Evolutionary conservation across 1,140 invertebrate genomes (phyloP).

Genomic region (Rhyacophila brunnea): DNA sequence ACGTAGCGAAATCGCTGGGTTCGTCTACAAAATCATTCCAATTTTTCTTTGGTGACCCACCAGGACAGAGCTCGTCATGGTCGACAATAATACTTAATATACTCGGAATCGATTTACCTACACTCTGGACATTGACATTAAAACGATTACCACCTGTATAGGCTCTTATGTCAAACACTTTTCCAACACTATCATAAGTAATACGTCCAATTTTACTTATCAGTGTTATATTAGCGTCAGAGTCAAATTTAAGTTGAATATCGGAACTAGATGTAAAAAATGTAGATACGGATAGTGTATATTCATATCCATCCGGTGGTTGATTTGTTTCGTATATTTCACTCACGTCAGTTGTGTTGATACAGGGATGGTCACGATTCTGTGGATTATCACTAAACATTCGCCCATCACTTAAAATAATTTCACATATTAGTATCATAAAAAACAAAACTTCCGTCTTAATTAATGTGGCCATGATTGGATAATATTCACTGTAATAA

Average conservation of each 20-base stretch:
- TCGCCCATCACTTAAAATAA: too few relatives aligned
- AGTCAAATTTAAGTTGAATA: background rate
- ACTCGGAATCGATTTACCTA: background rate
- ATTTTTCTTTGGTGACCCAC: background rate
- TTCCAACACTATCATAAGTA: background rate
- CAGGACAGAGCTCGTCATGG: slow-evolving; percentile 2
- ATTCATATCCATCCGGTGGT: slow-evolving; percentile 3
- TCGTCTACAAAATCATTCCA: too few relatives aligned
- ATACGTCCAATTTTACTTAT: background rate
- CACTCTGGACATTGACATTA: background rate
- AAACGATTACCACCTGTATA: background rate
- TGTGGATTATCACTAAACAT: background rate
- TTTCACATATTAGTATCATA: too few relatives aligned
- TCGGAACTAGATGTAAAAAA: background rate
- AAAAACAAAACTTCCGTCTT: too few relatives aligned
- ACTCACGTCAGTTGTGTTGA: background rate
- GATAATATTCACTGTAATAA: too few relatives aligned
- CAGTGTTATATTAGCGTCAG: background rate
- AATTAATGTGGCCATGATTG: too few relatives aligned
- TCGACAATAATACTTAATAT: background rate
- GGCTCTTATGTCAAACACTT: background rate
- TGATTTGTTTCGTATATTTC: slow-evolving; percentile 2
- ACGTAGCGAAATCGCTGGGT: too few relatives aligned
- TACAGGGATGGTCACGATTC: background rate
- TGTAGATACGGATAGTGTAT: slow-evolving; percentile 4